Evolutionary conservation across 2,888 invertebrate species (phyloP).

Genomic region (Dioctria linearis): DNA sequence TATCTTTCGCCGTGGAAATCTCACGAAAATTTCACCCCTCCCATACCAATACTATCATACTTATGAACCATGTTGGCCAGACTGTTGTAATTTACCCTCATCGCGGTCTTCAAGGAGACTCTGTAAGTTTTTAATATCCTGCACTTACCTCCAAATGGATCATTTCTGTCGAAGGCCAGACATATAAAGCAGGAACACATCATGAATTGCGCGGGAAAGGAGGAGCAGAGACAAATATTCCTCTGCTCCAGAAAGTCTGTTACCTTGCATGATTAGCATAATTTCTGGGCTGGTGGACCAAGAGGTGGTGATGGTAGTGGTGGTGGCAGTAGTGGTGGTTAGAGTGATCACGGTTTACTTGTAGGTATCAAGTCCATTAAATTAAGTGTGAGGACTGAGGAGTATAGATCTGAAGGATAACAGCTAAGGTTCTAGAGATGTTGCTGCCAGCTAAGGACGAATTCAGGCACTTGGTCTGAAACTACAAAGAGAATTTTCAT

Average conservation of each 20-base stretch:
- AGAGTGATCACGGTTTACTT: not conserved
- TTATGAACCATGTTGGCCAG: constrained; percentile 8
- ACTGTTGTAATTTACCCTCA: constrained; percentile 46
- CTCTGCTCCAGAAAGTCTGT: constrained; percentile 42
- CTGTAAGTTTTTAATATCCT: constrained; percentile 43
- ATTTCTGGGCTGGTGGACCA: constrained; percentile 11
- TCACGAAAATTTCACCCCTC: constrained; percentile 4
- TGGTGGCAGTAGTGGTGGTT: too few species aligned
- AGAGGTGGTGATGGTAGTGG: not conserved
- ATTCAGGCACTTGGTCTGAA: not conserved
- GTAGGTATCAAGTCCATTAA: constrained; percentile 33
- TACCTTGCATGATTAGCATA: constrained; percentile 53
- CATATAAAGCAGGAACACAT: constrained; percentile 10
- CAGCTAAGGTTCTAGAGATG: not conserved
- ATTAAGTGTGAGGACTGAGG: constrained; percentile 24
- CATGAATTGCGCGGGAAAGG: not conserved
- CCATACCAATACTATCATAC: not conserved
- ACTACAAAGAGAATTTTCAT: constrained; percentile 36
- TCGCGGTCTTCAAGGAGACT: constrained; percentile 24
- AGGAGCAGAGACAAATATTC: constrained; percentile 21
- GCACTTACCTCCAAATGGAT: constrained; percentile 47
- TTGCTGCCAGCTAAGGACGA: not conserved
- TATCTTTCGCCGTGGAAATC: constrained; percentile 10
- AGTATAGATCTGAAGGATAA: not conserved
- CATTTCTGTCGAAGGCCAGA: constrained; percentile 37